These are phyloP conservation scores for Cyrtorhinus lividipennis DNA, from an alignment of 1,140 invertebrate genomes.

Conservation along the genomic window DNA sequence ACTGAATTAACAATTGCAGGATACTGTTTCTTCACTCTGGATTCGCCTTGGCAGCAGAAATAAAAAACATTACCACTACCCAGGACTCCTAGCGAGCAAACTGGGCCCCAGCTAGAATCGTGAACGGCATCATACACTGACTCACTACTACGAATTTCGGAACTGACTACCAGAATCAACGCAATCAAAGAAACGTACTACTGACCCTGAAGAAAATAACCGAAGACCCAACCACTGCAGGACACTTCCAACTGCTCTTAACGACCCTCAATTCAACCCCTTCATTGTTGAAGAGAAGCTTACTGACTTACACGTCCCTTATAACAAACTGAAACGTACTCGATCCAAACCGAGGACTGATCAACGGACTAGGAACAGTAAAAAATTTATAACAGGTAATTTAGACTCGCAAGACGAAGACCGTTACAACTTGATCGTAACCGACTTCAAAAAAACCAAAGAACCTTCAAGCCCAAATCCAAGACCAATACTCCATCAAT, in stretches of 20 bases:
- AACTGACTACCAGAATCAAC: too few species aligned
- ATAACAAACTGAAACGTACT: too few species aligned
- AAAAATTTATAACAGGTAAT: neutral
- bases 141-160: neutral
- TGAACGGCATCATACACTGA: neutral
- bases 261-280: neutral
- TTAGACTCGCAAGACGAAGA: neutral
- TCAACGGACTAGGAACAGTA: neutral
- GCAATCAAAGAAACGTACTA: too few species aligned
- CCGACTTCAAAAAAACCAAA: neutral
- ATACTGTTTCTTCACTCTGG: too few species aligned
- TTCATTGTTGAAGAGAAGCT: neutral
- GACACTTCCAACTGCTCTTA: too few species aligned
- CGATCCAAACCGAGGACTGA: neutral
- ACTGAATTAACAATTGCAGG: too few species aligned
- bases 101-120: neutral
- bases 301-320: neutral
- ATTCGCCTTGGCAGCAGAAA: too few species aligned
- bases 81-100: neutral
- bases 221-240: too few species aligned
- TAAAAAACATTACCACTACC: neutral
- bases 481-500: neutral
- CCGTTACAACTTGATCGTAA: neutral
- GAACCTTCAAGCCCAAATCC: neutral
- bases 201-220: too few species aligned